Base-by-base conservation (phyloP, 2,888 invertebrate species). In the Papilio elwesi region DNA sequence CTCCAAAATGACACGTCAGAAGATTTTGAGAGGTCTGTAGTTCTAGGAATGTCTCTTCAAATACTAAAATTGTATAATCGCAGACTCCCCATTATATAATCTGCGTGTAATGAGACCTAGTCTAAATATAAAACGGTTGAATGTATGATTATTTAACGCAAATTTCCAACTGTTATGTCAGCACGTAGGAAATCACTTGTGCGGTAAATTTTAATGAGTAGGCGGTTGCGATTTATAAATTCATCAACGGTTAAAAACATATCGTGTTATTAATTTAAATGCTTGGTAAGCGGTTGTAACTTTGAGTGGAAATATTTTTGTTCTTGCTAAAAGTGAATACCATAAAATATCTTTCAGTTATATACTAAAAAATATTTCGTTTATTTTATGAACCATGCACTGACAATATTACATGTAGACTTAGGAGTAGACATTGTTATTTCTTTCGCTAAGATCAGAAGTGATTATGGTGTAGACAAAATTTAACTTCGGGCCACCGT, bases 191-290 rank as follows among this genome's bases (percentile, higher is more conserved):
- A 52, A 49, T 59, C 66, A 13, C 66, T 66, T 59, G 66, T 55
- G 71, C 59, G 59, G 66, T 49, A 71, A 66, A 43, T 71, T 71
- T 71, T 71, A 66, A 71, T 71, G 65, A 71, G 66, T 66, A 66
- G 49, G 66, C 66, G 13, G 71, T 66, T 51, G 66, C 43, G 51
- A 66, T 71, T 71, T 55, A 71, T 52, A 70, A 65, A 63, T 64
- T 53, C 63, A 70, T 63, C 69, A 63, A 55, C 64, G 53, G 26
- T 70, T 9, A 63, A 48, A 55, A 55, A 64, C 36, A 36, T 48
- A 70, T 70, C 55, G 55, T 53, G 59, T 52, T 43, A 70, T 59
- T 43, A 59, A 59, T 59, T 59, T 59, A 59, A 38, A 43, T n/a
- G 13, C 38, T 59, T 59, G 8, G n/a, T 5, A 59, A n/a, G n/a